Evolutionary conservation across 1,140 invertebrate species (phyloP).

Genomic region (Drosophila melanica): DNA sequence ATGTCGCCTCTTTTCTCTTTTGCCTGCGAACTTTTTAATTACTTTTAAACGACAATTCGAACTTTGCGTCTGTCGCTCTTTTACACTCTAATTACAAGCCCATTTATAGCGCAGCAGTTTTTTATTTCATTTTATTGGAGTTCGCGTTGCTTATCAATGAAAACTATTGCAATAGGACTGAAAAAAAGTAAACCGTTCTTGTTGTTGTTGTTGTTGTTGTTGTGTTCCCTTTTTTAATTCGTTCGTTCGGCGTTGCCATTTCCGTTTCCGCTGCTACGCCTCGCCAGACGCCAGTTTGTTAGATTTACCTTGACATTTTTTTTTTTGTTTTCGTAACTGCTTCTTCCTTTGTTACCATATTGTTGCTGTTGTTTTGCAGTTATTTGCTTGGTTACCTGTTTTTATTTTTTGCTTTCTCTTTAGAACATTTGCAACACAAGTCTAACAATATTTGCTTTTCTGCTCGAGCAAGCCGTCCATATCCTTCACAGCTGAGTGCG

Average conservation of each 20-base stretch:
- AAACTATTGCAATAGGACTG: constrained; percentile 35
- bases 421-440: constrained; percentile 50
- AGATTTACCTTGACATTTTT: constrained; percentile 81
- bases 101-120: constrained; percentile 59
- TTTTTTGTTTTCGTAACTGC: constrained; percentile 37
- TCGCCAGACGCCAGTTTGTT: constrained; percentile 62
- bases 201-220: constrained; percentile 13
- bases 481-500: constrained; percentile 18
- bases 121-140: constrained; percentile 17
- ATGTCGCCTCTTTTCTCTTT: constrained; percentile 67
- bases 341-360: constrained; percentile 26
- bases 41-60: constrained; percentile 80
- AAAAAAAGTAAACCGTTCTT: constrained; percentile 31
- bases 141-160: constrained; percentile 62
- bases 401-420: constrained; percentile 6
- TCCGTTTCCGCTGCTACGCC: constrained; percentile 70
- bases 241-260: constrained; percentile 64
- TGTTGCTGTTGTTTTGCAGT: constrained; percentile 37
- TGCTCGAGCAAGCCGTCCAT: constrained; percentile 32
- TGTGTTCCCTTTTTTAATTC: constrained; percentile 42
- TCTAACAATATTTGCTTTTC: constrained; percentile 80
- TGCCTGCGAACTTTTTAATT: constrained; percentile 77
- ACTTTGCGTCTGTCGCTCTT: constrained; percentile 63
- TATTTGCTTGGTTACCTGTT: constrained; percentile 63
- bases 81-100: constrained; percentile 73